phyloP scores from a whole-genome alignment of 1,140 invertebrate genomes.

The Eumaeus atala region DNA sequence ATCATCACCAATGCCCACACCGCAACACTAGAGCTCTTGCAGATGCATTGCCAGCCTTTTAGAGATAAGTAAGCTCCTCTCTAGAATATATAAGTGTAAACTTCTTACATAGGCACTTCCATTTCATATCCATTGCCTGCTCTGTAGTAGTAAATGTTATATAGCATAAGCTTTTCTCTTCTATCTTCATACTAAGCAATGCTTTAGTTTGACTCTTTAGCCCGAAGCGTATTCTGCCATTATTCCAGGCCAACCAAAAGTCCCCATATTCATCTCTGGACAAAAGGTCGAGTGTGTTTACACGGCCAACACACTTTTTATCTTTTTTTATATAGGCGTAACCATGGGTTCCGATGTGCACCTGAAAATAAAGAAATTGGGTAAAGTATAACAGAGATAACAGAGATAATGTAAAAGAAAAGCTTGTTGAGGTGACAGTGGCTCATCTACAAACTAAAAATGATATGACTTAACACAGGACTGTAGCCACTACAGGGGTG shows the following conservation, averaged over 20 bases:
- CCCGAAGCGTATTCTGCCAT: conserved; percentile 19
- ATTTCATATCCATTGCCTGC: conserved; percentile 6
- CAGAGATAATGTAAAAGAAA: too few relatives aligned
- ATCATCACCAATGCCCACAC: too few relatives aligned
- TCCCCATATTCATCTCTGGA: conserved; percentile 14
- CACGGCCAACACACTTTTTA: conserved; percentile 3
- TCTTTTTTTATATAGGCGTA: conserved; percentile 16
- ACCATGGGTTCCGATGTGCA: conserved; percentile 12
- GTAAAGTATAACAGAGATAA: too few relatives aligned
- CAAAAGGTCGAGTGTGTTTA: conserved; percentile 16
- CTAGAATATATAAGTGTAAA: background rate
- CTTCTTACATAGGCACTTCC: conserved; percentile 20
- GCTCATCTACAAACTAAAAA: too few relatives aligned
- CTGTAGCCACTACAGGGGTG: too few relatives aligned
- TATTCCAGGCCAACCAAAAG: conserved; percentile 25
- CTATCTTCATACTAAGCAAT: conserved; percentile 8
- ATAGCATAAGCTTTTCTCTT: conserved; percentile 14
- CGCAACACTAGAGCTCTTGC: too few relatives aligned
- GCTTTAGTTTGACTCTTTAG: conserved; percentile 15
- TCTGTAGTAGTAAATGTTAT: conserved; percentile 11
- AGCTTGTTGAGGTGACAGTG: too few relatives aligned
- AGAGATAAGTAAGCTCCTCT: too few relatives aligned
- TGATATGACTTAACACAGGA: too few relatives aligned
- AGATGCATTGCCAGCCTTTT: too few relatives aligned
- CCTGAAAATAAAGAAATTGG: conserved; percentile 11